Base-by-base conservation (phyloP, 2,888 invertebrate genomes). In the Ernsta delagoae region DNA sequence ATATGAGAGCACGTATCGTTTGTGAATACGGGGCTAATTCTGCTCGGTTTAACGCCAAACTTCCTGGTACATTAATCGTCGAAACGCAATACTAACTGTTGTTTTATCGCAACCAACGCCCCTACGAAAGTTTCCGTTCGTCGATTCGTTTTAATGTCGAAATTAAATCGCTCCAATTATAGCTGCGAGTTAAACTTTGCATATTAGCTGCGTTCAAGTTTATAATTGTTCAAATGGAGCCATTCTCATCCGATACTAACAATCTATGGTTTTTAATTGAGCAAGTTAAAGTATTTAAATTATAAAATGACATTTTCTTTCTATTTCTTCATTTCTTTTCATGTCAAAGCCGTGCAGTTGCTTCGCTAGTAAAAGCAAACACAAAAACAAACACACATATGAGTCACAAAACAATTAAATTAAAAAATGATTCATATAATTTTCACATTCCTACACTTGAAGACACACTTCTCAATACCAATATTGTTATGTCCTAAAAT, bases 81-180 rank as follows among this genome's bases (percentile, higher is more conserved):
- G 8, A 11, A 36, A 41, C 68, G 48, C 68, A 69, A 69, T 69
- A 63, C 59, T 69, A 69, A 68, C 68, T 63, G 62, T 69, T 69
- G 68, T 69, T 69, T 63, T 69, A 69, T 59, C 68, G 68, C 24
- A 41, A 63, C 48, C 57, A 65, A 34, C 61, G 24, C 56, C 67
- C 61, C 62, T 11, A 24, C 11, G 31, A 59, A 63, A 69, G 53
- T 64, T 63, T 53, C 43, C 53, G 59, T 53, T 63, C 63, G 63
- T 69, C 75, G 72, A 76, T 75, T 72, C 74, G 73, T 72, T 73
- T 43, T 75, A 74, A 72, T 75, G 74, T 61, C 70, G 67, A 74
- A 74, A 75, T 75, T 74, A 72, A 75, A 76, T 76, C 73, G 72
- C 36, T 59, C 71, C 75, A 72, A 75, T 76, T 76, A 72, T 56